Base-by-base conservation (phyloP, 2,113 vertebrate genomes). In the Ciconia stormi region DNA sequence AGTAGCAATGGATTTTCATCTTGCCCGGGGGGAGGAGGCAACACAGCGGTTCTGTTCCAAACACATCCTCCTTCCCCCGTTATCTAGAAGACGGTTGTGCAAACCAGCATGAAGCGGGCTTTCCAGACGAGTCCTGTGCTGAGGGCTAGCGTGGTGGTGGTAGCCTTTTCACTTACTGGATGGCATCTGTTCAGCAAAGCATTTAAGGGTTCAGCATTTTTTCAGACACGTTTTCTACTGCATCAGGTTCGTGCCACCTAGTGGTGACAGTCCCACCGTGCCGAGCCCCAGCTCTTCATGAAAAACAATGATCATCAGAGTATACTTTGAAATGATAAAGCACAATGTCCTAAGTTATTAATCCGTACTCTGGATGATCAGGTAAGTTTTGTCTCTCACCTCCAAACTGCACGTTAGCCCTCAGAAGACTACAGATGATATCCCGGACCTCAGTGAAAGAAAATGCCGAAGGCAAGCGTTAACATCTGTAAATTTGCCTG, bases 221-320 rank as follows among this genome's bases (percentile, higher is more conserved):
- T 80, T 10, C 65, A n/a, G 87, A 69, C 14, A 8, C 2, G 63
- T 87, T 77, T 82, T 81, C 87, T 97, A 97, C 71, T n/a, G 96
- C 97, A 97, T 98, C 98, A 87, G 96, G 95, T 97, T 96, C 70
- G 82, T 97, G 98, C 98, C 98, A 98, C 94, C 98, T 98, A 98
- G 97, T 94, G 98, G 98, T 11, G 62, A 87, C 26, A 84, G 62
- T n/a, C 34, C 81, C 76, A 38, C 76, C 50, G 50, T 61, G 71
- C 34, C 16, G 38, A 72, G 62, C 62, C 91, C 53, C 59, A 62
- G 16, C 21, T 47, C 53, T 30, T 11, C 10, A 10, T 10, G 44
- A 14, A 40, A 79, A 74, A 3, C 42, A 38, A 3, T 15, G 44
- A 40, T 34, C 18, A 70, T 6, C 65, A 20, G n/a, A 47, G 11